These are phyloP conservation scores for Pachyseris speciosa DNA, from an alignment of 64 coral and sea anemone species.

Conservation along the genomic window DNA sequence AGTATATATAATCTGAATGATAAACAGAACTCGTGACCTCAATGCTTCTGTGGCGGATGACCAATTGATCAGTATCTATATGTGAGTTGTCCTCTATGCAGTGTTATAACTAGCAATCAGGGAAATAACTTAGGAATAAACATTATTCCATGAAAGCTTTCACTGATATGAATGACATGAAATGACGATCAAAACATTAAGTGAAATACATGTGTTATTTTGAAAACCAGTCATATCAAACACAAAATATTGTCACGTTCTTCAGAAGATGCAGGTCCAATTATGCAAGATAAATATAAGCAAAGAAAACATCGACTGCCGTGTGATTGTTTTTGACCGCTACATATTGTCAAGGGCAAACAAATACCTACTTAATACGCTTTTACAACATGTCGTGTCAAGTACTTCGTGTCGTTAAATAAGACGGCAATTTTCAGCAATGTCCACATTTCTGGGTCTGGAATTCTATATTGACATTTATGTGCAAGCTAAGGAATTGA, in stretches of 20 bases:
- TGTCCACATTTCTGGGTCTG: too few relatives aligned
- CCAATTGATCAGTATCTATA: constrained; percentile 4
- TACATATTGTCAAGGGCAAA: not conserved
- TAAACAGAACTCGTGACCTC: constrained; percentile 10
- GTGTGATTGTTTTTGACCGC: not conserved
- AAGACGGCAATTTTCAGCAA: too few relatives aligned
- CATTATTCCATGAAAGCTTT: not conserved
- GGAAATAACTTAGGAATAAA: not conserved
- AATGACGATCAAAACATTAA: too few relatives aligned
- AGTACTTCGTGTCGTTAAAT: too few relatives aligned
- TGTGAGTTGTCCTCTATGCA: not conserved
- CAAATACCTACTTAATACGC: not conserved
- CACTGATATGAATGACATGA: not conserved
- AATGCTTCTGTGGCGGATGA: not conserved
- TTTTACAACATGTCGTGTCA: too few relatives aligned
- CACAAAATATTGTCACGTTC: not conserved
- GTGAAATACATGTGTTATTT: not conserved
- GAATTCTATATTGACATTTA: too few relatives aligned
- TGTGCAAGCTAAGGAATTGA: too few relatives aligned
- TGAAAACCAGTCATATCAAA: too few relatives aligned
- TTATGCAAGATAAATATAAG: not conserved
- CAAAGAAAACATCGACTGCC: not conserved
- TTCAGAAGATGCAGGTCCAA: not conserved
- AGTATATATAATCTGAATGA: constrained; percentile 28
- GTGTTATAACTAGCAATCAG: not conserved